Evolutionary conservation across 2,113 vertebrate species (phyloP).

Genomic region (Ptyas mucosa): DNA sequence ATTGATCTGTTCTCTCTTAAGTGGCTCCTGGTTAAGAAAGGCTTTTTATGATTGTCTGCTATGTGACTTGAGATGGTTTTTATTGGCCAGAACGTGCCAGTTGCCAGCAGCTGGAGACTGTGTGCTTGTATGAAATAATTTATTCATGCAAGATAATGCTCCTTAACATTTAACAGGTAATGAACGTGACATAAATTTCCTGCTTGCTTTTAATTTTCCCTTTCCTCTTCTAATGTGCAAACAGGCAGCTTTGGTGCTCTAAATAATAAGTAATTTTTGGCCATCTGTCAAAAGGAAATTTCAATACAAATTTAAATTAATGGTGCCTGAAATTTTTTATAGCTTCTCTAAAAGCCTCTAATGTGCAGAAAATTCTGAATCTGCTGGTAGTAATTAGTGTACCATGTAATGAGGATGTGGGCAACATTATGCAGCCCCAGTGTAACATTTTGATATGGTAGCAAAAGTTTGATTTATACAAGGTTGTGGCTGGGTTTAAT

Average conservation of each 20-base stretch:
- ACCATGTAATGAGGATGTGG: constrained; percentile 81
- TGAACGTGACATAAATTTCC: constrained; percentile 78
- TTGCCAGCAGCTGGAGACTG: constrained; percentile 70
- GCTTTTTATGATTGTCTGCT: constrained; percentile 70
- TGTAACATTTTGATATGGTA: constrained; percentile 80
- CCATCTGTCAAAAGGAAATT: constrained; percentile 85
- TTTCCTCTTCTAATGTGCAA: constrained; percentile 79
- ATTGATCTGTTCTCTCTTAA: constrained; percentile 67
- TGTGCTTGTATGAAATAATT: constrained; percentile 73
- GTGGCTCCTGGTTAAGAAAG: constrained; percentile 68
- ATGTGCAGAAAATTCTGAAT: constrained; percentile 82
- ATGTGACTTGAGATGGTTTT: constrained; percentile 66
- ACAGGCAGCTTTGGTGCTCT: constrained; percentile 77
- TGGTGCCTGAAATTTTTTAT: constrained; percentile 86
- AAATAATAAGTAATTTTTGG: constrained; percentile 88
- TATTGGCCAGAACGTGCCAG: constrained; percentile 63
- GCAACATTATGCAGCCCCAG: constrained; percentile 71
- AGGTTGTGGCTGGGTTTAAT: constrained; percentile 73
- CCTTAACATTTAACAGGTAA: constrained; percentile 83
- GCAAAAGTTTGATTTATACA: constrained; percentile 81
- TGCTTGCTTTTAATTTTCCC: constrained; percentile 79
- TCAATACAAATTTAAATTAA: constrained; percentile 87
- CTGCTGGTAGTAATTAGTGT: constrained; percentile 84
- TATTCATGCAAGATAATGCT: constrained; percentile 77
- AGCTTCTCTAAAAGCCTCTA: constrained; percentile 82